Conservation (phyloP, 1,140 invertebrate species). For the Pseudomyrmex concolor region DNA sequence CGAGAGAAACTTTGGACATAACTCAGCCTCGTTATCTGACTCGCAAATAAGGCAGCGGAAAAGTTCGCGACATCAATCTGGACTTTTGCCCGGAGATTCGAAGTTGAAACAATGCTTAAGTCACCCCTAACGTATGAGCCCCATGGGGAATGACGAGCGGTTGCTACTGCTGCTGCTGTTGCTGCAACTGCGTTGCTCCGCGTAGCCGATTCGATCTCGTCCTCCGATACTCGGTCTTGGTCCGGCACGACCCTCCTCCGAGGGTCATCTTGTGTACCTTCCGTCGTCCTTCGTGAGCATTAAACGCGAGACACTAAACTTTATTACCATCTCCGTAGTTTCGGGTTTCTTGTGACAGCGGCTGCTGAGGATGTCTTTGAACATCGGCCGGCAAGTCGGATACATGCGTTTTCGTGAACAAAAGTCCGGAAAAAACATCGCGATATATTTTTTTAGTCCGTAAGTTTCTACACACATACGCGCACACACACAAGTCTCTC, state of each 20-base stretch:
- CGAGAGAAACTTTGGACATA: conserved; percentile 83
- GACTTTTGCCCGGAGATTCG: conserved; percentile 83
- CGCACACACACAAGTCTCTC: neutral
- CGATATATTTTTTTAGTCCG: conserved; percentile 2
- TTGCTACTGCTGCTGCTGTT: neutral
- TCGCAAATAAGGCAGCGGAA: conserved; percentile 85
- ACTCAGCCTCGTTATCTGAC: conserved; percentile 86
- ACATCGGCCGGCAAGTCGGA: neutral
- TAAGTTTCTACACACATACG: neutral
- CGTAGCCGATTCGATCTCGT: conserved; percentile 81
- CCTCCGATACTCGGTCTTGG: conserved; percentile 58
- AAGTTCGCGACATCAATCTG: conserved; percentile 86
- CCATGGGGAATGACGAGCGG: conserved; percentile 73
- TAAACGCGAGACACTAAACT: conserved; percentile 68
- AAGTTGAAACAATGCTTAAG: conserved; percentile 85
- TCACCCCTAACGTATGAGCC: conserved; percentile 84
- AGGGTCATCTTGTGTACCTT: conserved; percentile 13
- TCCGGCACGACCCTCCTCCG: conserved; percentile 19
- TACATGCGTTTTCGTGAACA: conserved; percentile 5
- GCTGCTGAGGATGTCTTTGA: conserved; percentile 10
- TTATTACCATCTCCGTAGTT: conserved; percentile 65
- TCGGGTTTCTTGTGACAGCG: conserved; percentile 46
- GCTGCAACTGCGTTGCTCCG: conserved; percentile 5
- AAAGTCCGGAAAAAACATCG: conserved; percentile 22
- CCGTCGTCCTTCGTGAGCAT: conserved; percentile 10